phyloP scores from a whole-genome alignment of 2,888 invertebrate species.

The Melanostoma scalare region DNA sequence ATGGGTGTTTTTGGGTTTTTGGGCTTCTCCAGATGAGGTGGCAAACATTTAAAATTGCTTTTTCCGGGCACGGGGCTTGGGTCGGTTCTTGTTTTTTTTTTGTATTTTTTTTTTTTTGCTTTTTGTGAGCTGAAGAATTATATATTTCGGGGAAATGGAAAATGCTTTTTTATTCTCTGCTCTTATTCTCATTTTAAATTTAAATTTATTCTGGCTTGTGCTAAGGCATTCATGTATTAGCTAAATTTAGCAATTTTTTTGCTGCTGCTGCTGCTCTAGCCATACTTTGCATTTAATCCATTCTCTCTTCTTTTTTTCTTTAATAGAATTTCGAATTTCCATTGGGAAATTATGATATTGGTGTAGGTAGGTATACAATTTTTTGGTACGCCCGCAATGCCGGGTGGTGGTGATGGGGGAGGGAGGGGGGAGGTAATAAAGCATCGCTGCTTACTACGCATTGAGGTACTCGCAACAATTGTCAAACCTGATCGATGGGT shows the following conservation, averaged over 20 bases:
- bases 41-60: constrained; percentile 66
- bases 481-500: too few relatives aligned
- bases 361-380: constrained; percentile 19
- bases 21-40: constrained; percentile 34
- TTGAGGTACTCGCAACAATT: too few relatives aligned
- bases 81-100: neutral
- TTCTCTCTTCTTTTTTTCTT: constrained; percentile 33
- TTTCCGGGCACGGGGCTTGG: constrained; percentile 30
- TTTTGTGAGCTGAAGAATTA: constrained; percentile 41
- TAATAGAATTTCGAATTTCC: constrained; percentile 43
- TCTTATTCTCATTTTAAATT: constrained; percentile 60
- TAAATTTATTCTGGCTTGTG: constrained; percentile 70
- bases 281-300: constrained; percentile 54
- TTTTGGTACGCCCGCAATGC: neutral
- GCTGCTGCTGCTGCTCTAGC: constrained; percentile 1
- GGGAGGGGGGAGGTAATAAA: too few relatives aligned
- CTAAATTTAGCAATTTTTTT: constrained; percentile 60
- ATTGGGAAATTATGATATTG: constrained; percentile 67
- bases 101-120: constrained; percentile 25
- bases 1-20: constrained; percentile 23
- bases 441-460: too few relatives aligned
- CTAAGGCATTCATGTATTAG: constrained; percentile 61
- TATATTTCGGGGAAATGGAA: constrained; percentile 46
- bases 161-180: constrained; percentile 28
- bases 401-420: neutral